Evolutionary conservation across 2,797 vertebrate species (phyloP), one percentile per base, ranked within the genome.

Genomic region (Mormyrops boulengeri): DNA sequence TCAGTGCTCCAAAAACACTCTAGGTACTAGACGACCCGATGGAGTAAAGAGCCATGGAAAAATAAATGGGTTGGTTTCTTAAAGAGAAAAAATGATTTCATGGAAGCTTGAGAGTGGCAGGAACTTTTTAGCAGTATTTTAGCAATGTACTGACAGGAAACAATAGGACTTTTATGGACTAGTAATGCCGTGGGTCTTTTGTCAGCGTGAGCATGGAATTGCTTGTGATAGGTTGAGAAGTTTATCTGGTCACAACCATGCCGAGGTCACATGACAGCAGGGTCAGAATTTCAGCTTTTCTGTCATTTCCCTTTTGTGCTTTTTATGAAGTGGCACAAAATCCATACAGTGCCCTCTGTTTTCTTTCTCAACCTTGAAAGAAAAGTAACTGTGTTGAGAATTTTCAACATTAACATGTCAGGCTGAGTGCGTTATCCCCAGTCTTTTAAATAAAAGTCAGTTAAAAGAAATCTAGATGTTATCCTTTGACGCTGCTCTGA

Each of bases 391-490:
- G 66, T 34, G 66, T 34, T 69, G 4, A 69, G 66, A 69, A 69
- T 1, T 69, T 69, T 69, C 30, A 34, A 0, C 66, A 69, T 34
- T 69, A 69, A 34, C 26, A 69, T 34, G 9, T 34, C 66, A 34
- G 26, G 30, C 26, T 69, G 66, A 69, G 66, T 69, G 66, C 30
- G 26, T 34, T 38, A 73, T 73, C 11, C 66, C 66, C 66, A 69
- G 66, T 34, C 66, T 69, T 69, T 69, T 34, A 69, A 69, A 69
- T 69, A 69, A 73, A 73, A 17, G 66, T 5, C 30, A 73, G 66
- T 73, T 73, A 73, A 73, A 73, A 73, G 66, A 73, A 38, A 73
- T 73, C 66, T 73, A 73, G 66, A 73, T 73, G 66, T 38, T 73
- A 73, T 73, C 66, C 66, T 73, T 38, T 73, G 66, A 73, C 0